These are phyloP conservation scores for Microplitis demolitor DNA, from an alignment of 1,140 invertebrate species.

Conservation along the genomic window DNA sequence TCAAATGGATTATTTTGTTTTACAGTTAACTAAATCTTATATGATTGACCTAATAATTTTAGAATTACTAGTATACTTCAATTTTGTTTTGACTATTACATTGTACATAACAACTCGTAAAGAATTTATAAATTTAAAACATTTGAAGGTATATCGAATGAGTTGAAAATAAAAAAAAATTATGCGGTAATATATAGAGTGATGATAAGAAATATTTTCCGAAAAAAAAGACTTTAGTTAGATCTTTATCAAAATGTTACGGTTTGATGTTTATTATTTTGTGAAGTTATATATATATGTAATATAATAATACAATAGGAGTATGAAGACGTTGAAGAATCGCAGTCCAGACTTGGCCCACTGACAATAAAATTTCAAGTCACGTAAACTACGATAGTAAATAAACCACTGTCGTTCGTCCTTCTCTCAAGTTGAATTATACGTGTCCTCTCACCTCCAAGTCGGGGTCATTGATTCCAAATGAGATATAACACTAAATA, in stretches of 20 bases:
- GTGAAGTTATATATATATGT: not conserved
- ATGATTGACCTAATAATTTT: no score
- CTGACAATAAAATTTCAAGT: slow-evolving; percentile 38
- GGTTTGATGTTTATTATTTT: not conserved
- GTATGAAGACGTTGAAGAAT: not conserved
- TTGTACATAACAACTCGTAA: no score
- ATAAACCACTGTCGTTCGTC: slow-evolving; percentile 38
- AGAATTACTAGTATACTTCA: no score
- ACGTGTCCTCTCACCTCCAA: not conserved
- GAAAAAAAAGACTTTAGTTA: not conserved
- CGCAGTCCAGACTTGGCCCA: not conserved
- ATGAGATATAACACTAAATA: not conserved
- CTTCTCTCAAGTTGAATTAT: slow-evolving; percentile 4
- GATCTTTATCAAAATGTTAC: slow-evolving; percentile 1
- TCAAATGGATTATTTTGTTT: no score
- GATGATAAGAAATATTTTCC: no score
- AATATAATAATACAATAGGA: not conserved
- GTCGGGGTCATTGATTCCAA: slow-evolving; percentile 7
- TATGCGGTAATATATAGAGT: no score
- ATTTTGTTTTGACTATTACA: no score
- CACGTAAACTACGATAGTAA: slow-evolving; percentile 36
- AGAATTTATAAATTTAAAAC: no score
- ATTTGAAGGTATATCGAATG: no score
- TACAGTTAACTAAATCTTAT: no score
- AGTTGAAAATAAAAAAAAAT: no score